A percentile compares a stretch with the other conserved stretches of the same genome.
Conservation (phyloP, 2,113 vertebrate species). For the Heteronetta atricapilla region DNA sequence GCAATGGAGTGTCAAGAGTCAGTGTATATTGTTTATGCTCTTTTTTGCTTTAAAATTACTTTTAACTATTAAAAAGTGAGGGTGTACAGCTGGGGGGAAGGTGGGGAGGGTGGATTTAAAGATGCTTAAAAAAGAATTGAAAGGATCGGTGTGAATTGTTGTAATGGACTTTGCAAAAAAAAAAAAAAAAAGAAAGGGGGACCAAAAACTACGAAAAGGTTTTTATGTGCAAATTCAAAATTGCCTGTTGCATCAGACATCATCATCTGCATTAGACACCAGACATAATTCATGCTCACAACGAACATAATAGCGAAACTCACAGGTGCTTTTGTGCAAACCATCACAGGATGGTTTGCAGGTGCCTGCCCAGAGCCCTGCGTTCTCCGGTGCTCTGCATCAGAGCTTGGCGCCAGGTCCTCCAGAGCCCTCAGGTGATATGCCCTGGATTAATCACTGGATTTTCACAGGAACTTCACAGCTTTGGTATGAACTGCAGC, state of each 20-base stretch:
- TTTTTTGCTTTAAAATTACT: slow-evolving; percentile 72
- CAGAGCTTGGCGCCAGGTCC: not conserved
- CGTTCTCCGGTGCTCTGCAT: fast-evolving
- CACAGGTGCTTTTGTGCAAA: not conserved
- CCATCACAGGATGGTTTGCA: not conserved
- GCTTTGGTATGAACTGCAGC: not conserved
- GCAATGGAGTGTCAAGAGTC: slow-evolving; percentile 79
- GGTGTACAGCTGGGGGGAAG: not conserved
- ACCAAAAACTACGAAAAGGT: not conserved
- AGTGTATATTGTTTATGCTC: slow-evolving; percentile 77
- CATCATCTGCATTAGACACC: not conserved
- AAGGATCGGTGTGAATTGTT: slow-evolving; percentile 1
- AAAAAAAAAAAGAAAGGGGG: too few relatives aligned
- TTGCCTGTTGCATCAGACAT: not conserved
- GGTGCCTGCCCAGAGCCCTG: not conserved
- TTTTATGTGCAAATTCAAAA: not conserved
- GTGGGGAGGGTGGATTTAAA: slow-evolving; percentile 17
- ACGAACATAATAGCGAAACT: not conserved
- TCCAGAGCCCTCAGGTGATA: not conserved
- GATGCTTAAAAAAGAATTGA: slow-evolving; percentile 20
- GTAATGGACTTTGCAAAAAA: not conserved
- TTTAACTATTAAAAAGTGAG: slow-evolving; percentile 69
- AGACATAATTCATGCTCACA: not conserved
- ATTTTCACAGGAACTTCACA: not conserved
- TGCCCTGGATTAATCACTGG: not conserved